Evolutionary conservation across 1,140 invertebrate species (phyloP), one percentile per base, ranked within the genome.

Genomic region (Drosophila nigromelanica): DNA sequence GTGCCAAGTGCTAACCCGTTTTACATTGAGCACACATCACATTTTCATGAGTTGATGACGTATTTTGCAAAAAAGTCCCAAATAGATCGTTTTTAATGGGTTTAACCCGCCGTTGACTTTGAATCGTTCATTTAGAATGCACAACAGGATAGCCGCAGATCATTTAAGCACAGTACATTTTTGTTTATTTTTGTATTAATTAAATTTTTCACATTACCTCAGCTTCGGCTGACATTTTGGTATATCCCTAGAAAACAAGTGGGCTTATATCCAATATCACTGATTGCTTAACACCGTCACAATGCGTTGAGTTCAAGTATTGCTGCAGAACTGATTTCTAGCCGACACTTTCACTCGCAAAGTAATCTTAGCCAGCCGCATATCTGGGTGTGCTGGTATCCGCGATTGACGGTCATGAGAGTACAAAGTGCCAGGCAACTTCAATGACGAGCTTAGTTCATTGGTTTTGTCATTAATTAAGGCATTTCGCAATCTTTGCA

Each of bases 51-150:
- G 2, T 18, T 51, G 50, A 58, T 62, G 71, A 69, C 64, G 71
- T 58, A 45, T 33, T 58, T 75, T 40, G 56, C 11, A 40, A 63
- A 68, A 74, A 64, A 66, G 37, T 45, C 78, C 66, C 63, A 62
- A 61, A 54, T 51, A 64, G 47, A 72, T 40, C 43, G 43, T 27
- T 66, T 58, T 64, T 59, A 64, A 51, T 58, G 59, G 54, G 59
- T 33, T 75, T 45, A 48, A 55, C 52, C 79, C 39, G 35, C 30
- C 35, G 51, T 48, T 80, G 59, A 80, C 67, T 56, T 83, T 80
- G 68, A 60, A 50, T 10, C 21, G 11, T 27, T 27, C 18, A 30
- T 39, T 73, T 54, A 24, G 40, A 45, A 69, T 54, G 10, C 66
- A 61, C 39, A 54, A 12, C 60, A 37, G 66, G 37, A 50, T 14